Base-by-base conservation (phyloP, 2,888 invertebrate genomes). In the Polydrusus tereticollis region DNA sequence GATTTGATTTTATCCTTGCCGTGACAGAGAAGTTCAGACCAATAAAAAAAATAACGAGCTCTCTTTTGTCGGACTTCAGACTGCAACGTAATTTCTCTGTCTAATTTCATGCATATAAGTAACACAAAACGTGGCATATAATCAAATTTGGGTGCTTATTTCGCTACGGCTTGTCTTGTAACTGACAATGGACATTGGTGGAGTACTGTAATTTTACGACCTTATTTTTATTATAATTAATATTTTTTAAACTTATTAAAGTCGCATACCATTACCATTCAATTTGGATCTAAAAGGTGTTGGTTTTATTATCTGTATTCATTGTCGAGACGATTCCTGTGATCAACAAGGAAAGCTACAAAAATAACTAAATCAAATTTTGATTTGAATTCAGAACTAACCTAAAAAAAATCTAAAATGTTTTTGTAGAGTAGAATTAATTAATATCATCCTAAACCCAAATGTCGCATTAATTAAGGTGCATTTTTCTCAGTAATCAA, bases 91-190 rank as follows among this genome's bases (percentile, higher is more conserved):
- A 41, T 64, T 64, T 55, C 64, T 52, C 23, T 36, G 38, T 36
- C 55, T 64, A 64, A 64, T 64, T 64, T 64, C 64, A 64, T 55
- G 64, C 64, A 52, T 64, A 64, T 64, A 64, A 50, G 38, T 64
- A 26, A 29, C 55, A 41, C 52, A 55, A 64, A 41, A 55, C 50
- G 47, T 26, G 23, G 29, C 67, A 38, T 36, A 60, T 69, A 60
- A 69, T 69, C 52, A 55, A 69, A 69, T 62, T 69, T 62, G 20
- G 45, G 41, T 50, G 26, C 20, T 55, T 23, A 1, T 62, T 60
- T 55, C 60, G 62, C 33, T 69, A 50, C 36, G 69, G 43, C 69
- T 52, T 33, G 43, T 62, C 69, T 69, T 33, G 47, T 12, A 45
- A 66, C 47, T 33, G 43, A 68, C 60, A 50, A 50, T 68, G 38